Base-by-base conservation (phyloP, 2,888 invertebrate species). In the Morpho deidamia region DNA sequence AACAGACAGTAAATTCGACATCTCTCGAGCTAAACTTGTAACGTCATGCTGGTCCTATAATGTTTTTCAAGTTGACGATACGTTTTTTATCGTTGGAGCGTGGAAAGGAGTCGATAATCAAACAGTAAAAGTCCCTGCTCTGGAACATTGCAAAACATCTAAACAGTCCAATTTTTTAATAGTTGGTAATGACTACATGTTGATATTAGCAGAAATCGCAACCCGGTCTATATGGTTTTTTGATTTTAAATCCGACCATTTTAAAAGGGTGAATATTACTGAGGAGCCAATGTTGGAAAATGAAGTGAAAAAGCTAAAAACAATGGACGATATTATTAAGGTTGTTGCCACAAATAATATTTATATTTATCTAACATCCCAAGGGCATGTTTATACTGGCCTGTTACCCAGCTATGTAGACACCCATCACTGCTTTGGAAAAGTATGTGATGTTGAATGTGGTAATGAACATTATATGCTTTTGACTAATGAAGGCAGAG, bases 381-480 rank as follows among this genome's bases (percentile, higher is more conserved):
- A 61, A 42, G 81, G 84, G 5, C 60, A 59, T 50, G 82, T 94
- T 0, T 95, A 92, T 68, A 64, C 61, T 58, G 81, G 85, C 7
- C 90, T 92, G 65, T 78, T 94, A 48, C 94, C 95, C 4, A 85
- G 89, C 67, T 78, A 93, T 48, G 72, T 95, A 11, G 83, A 92
- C 61, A 92, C 92, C 67, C 79, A 81, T 39, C 85, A 90, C 58
- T 83, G 84, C 59, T 44, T 65, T 7, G 83, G 91, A 10, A 90
- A 89, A 66, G 91, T 94, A 11, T 76, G 89, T 51, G 93, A 94
- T 69, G 75, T 96, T 35, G 89, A 90, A 49, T 94, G 95, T 79
- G 97, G 97, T 0, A 93, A 94, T 75, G 97, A 97, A 73, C 97
- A 97, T 78, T 93, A 91, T 38, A 69, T 97, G 9, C 66, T 95